Evolutionary conservation across 1,140 invertebrate species (phyloP), one percentile per base, ranked within the genome.

Genomic region (Callitettix versicolor): DNA sequence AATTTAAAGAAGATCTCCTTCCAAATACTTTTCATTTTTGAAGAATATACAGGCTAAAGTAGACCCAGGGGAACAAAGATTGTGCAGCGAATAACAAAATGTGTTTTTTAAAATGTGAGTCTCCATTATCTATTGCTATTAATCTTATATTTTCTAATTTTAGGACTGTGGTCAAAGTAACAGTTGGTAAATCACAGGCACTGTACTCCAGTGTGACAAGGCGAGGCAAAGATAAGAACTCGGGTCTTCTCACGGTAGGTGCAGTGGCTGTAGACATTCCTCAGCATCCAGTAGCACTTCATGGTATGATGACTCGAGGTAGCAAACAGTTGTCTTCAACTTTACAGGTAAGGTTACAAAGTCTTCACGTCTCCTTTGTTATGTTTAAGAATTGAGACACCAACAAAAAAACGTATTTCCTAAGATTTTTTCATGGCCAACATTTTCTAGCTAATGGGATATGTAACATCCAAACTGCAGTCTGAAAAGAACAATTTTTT

Each of bases 301-400:
- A 98, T 68, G 91, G 91, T 46, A 95, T 98, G 89, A 93, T 98
- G 82, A 94, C 93, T 0, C 77, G 94, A 61, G 90, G 91, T 40
- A 92, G 90, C 52, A 88, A 92, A 63, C 90, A 95, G 65, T 73
- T 98, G 2, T 92, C 88, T 12, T 91, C 86, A n/a, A 94, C 91
- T 1, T 67, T 95, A 36, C 88, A 91, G 71, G 82, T 80, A 66
- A 59, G 49, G 43, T 9, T 33, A 26, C 40, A 30, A 38, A 43
- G 15, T 9, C 6, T 9, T n/a, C n/a, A 36, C 7, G 7, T 9
- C 34, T 36, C 34, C 7, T 7, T n/a, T 9, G 34, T 36, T 36
- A 36, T 9, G 7, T 36, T 36, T 36, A 36, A 36, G 7, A 36
- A 36, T 36, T 36, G 7, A n/a, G n/a, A n/a, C n/a, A n/a, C n/a